These are phyloP conservation scores for Eptatretus burgeri DNA, from an alignment of 2,113 vertebrate species.

Conservation along the genomic window DNA sequence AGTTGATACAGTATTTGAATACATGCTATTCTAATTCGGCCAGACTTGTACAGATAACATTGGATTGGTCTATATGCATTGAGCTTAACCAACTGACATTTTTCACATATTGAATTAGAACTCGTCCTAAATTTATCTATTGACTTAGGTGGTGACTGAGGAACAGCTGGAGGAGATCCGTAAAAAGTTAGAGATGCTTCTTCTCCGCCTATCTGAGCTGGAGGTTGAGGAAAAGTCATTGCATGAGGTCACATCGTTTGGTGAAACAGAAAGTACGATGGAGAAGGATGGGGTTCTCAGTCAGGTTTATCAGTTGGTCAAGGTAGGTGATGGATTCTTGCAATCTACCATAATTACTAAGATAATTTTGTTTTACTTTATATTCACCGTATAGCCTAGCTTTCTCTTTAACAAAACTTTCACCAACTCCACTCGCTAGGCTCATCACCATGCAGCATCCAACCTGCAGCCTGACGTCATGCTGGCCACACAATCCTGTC, in stretches of 20 bases:
- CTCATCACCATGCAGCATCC: conserved; percentile 42
- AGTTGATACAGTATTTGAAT: too few species aligned
- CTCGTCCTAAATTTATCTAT: conserved; percentile 9
- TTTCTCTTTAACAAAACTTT: background rate
- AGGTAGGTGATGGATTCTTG: background rate
- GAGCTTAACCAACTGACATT: background rate
- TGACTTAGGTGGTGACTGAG: conserved; percentile 44
- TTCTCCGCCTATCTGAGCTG: conserved; percentile 58
- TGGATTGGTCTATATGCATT: too few species aligned
- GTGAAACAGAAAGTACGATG: background rate
- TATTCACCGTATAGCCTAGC: background rate
- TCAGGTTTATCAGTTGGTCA: background rate
- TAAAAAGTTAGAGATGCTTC: conserved; percentile 36
- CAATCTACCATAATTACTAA: background rate
- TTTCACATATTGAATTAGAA: background rate
- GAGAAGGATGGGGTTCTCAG: conserved; percentile 9
- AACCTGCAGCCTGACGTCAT: conserved; percentile 54
- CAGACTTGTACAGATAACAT: too few species aligned
- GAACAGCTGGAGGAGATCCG: conserved; percentile 42
- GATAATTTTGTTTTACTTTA: conserved; percentile 2
- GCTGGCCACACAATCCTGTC: conserved; percentile 36
- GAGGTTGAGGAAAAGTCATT: conserved; percentile 12
- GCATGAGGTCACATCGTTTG: conserved; percentile 9
- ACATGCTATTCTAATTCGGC: too few species aligned
- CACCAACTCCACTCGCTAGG: conserved; percentile 16